Percentiles rank a stretch among this genome's conserved stretches.
Conservation (phyloP, 1,140 invertebrate species). For the Polypedilum vanderplanki region DNA sequence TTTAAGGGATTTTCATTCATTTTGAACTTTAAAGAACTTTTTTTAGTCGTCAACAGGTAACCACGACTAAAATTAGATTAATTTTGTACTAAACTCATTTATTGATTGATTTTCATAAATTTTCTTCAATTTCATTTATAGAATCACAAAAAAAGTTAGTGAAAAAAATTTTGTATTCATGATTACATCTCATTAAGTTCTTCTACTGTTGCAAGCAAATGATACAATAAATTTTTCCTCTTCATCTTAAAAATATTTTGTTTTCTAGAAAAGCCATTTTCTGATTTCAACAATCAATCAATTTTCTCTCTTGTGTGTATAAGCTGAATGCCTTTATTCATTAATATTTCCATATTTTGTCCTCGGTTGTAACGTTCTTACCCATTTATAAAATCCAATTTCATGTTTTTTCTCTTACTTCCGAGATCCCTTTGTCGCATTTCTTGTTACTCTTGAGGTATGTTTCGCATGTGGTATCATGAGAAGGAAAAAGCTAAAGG, state of each 20-base stretch:
- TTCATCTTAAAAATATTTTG: neutral
- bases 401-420: neutral
- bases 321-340: neutral
- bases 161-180: too few relatives aligned
- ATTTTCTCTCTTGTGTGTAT: constrained; percentile 9
- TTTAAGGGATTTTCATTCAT: too few relatives aligned
- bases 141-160: too few relatives aligned
- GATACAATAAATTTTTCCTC: neutral
- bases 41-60: too few relatives aligned
- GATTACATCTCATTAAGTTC: too few relatives aligned
- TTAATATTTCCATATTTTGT: neutral
- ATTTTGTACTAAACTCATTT: too few relatives aligned
- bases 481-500: neutral
- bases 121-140: too few relatives aligned
- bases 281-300: constrained; percentile 17
- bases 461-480: too few relatives aligned
- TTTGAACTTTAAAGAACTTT: too few relatives aligned
- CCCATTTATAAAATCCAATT: constrained; percentile 6
- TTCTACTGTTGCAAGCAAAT: too few relatives aligned
- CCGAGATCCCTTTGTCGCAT: neutral
- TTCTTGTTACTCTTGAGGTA: neutral
- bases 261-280: constrained; percentile 12
- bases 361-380: neutral
- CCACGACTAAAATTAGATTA: too few relatives aligned
- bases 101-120: too few relatives aligned